phyloP scores from a whole-genome alignment of 2,113 vertebrate genomes.

The Clarias gariepinus region DNA sequence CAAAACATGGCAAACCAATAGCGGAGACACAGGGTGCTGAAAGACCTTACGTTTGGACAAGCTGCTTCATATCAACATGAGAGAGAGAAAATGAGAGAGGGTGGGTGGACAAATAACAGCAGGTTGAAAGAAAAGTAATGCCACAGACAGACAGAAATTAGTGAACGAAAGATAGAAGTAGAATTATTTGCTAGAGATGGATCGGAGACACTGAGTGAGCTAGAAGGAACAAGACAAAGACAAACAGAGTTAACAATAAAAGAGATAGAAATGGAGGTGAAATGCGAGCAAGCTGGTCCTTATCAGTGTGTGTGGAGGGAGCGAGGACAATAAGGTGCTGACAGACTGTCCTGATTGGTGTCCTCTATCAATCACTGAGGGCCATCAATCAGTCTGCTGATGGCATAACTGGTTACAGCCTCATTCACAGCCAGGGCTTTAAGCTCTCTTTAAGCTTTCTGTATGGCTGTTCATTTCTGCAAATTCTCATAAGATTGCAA shows the following conservation, averaged over 20 bases:
- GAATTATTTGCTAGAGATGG: constrained; percentile 9
- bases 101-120: constrained; percentile 62
- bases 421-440: constrained; percentile 27
- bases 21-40: constrained; percentile 49
- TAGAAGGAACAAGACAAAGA: background rate
- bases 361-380: constrained; percentile 50
- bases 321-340: constrained; percentile 47
- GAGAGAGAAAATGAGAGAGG: constrained; percentile 50
- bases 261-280: constrained; percentile 35
- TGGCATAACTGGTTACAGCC: constrained; percentile 28
- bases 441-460: background rate
- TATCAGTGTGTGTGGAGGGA: constrained; percentile 41
- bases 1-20: constrained; percentile 69
- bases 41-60: constrained; percentile 53
- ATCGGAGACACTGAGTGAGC: background rate
- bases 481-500: background rate
- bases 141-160: constrained; percentile 61
- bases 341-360: constrained; percentile 47
- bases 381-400: constrained; percentile 47
- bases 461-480: background rate
- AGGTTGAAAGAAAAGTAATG: constrained; percentile 36
- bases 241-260: constrained; percentile 22
- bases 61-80: constrained; percentile 46
- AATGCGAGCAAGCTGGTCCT: constrained; percentile 38
- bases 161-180: constrained; percentile 15